Percentiles rank a stretch among this genome's conserved stretches.
Evolutionary conservation across 1,140 invertebrate genomes (phyloP).

Genomic region (Ditylenchus dipsaci): DNA sequence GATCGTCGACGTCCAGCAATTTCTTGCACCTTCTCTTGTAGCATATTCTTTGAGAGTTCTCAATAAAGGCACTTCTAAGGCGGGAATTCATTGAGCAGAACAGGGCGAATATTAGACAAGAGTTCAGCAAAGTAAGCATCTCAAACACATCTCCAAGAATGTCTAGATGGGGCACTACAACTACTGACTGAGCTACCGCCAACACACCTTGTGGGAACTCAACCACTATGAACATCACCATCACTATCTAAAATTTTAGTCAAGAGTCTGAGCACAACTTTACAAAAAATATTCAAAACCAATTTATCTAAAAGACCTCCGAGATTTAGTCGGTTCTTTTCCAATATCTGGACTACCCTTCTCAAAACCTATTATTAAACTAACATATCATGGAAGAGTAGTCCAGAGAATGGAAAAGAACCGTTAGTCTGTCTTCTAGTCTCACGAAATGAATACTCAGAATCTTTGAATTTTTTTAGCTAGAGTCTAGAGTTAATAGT

Average conservation of each 20-base stretch:
- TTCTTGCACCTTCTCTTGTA: background rate
- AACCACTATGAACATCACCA: slow-evolving; percentile 49
- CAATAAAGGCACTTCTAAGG: slow-evolving; percentile 22
- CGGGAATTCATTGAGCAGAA: slow-evolving; percentile 46
- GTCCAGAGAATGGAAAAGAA: too few species aligned
- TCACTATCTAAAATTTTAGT: slow-evolving; percentile 49
- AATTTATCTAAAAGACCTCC: too few species aligned
- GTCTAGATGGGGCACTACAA: slow-evolving; percentile 17
- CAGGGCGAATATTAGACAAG: slow-evolving; percentile 48
- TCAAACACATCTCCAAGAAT: slow-evolving; percentile 46
- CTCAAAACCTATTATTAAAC: too few species aligned
- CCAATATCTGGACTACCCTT: too few species aligned
- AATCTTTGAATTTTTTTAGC: too few species aligned
- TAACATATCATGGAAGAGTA: too few species aligned
- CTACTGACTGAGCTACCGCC: slow-evolving; percentile 27
- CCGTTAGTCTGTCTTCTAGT: too few species aligned
- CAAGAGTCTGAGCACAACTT: too few species aligned
- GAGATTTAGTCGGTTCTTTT: too few species aligned
- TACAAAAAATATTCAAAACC: background rate
- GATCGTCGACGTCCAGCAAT: background rate
- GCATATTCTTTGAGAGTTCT: slow-evolving; percentile 1
- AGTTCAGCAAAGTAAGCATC: slow-evolving; percentile 46
- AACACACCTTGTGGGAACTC: slow-evolving; percentile 48
- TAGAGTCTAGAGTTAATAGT: too few species aligned
- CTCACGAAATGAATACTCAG: too few species aligned